These are phyloP conservation scores for Reticulitermes lucifugus DNA, from an alignment of 2,888 invertebrate genomes.

Conservation along the genomic window DNA sequence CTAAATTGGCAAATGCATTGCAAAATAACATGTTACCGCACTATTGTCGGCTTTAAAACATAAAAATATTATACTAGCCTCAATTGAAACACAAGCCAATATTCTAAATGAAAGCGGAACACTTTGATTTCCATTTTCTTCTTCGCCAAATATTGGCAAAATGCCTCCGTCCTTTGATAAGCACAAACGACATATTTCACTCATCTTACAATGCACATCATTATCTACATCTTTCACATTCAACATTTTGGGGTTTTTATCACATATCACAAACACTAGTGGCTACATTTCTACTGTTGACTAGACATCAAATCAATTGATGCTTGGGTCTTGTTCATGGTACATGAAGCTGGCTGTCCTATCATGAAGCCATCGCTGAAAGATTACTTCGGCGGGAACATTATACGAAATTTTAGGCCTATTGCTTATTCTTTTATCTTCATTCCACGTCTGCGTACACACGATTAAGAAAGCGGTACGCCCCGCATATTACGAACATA, in stretches of 20 bases:
- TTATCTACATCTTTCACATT: slow-evolving; percentile 1
- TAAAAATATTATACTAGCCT: slow-evolving; percentile 67
- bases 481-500: background rate
- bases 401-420: background rate
- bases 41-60: background rate
- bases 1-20: background rate
- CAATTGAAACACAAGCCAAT: slow-evolving; percentile 73
- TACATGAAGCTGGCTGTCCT: background rate
- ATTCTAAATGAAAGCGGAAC: slow-evolving; percentile 72
- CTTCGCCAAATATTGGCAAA: slow-evolving; percentile 70
- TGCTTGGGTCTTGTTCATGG: background rate
- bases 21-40: background rate
- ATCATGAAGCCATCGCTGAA: slow-evolving; percentile 34
- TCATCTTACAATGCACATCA: slow-evolving; percentile 41
- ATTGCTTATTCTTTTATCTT: background rate
- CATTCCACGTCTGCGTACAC: background rate
- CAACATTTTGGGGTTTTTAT: background rate
- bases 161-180: slow-evolving; percentile 72
- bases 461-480: background rate
- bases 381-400: slow-evolving; percentile 25
- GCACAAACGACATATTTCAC: slow-evolving; percentile 71
- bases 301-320: slow-evolving; percentile 10
- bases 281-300: background rate
- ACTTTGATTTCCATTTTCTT: slow-evolving; percentile 63
- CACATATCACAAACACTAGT: background rate